Evolutionary conservation across 2,113 vertebrate genomes (phyloP).

Genomic region (Abramis brama): DNA sequence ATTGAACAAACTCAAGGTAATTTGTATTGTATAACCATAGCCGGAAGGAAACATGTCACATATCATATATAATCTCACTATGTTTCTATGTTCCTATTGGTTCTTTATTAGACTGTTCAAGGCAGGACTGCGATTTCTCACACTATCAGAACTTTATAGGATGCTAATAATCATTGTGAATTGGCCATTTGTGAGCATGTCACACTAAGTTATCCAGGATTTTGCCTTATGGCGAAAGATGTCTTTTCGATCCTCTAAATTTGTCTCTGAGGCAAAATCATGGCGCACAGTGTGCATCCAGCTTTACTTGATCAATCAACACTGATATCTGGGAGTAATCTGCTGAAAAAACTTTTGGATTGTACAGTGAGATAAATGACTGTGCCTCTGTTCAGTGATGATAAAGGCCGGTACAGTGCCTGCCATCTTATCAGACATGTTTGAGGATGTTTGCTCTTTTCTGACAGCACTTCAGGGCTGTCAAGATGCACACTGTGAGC

Average conservation of each 20-base stretch:
- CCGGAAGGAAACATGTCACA: neutral
- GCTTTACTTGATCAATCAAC: conserved; percentile 56
- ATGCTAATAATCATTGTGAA: neutral
- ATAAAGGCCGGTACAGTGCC: conserved; percentile 42
- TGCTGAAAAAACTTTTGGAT: conserved; percentile 29
- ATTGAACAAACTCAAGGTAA: neutral
- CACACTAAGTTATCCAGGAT: neutral
- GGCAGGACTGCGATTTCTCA: neutral
- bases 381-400: conserved; percentile 43
- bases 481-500: conserved; percentile 45
- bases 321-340: conserved; percentile 41
- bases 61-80: neutral
- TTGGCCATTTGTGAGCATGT: neutral
- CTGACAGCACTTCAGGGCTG: conserved; percentile 54
- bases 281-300: neutral
- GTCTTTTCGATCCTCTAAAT: conserved; percentile 22
- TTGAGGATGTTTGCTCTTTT: conserved; percentile 60
- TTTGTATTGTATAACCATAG: neutral
- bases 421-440: conserved; percentile 53
- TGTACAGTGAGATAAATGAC: conserved; percentile 53
- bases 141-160: neutral
- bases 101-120: neutral
- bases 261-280: conserved; percentile 17
- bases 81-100: neutral
- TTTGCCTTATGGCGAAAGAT: neutral